phyloP scores from a whole-genome alignment of 2,797 vertebrate genomes.

The Melanotaenia boesemani region DNA sequence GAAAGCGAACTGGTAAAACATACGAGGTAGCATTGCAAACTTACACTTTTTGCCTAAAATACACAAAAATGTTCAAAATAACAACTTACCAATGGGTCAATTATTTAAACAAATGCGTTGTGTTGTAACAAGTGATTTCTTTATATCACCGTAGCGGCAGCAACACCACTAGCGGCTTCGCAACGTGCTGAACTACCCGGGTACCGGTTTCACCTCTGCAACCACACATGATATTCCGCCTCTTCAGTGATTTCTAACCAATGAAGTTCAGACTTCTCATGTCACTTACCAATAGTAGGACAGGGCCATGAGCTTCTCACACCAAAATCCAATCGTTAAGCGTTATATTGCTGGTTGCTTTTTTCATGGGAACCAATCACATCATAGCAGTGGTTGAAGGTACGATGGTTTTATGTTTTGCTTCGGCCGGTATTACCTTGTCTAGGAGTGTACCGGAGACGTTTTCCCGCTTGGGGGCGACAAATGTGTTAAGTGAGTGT shows the following conservation, averaged over 20 bases:
- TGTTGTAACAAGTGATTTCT: slow-evolving; percentile 45
- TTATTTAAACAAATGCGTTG: slow-evolving; percentile 37
- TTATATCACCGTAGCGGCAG: slow-evolving; percentile 42
- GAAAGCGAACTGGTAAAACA: slow-evolving; percentile 15
- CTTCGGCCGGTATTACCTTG: slow-evolving; percentile 13
- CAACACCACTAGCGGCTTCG: slow-evolving; percentile 52
- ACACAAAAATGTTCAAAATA: rapidly evolving
- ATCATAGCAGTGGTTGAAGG: background rate
- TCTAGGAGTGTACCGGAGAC: background rate
- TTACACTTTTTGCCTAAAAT: rapidly evolving
- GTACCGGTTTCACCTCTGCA: slow-evolving; percentile 66
- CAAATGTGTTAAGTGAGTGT: slow-evolving; percentile 7
- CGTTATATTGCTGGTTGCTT: background rate
- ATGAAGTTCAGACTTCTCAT: slow-evolving; percentile 11
- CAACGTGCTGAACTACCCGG: slow-evolving; percentile 71
- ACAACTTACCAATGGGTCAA: slow-evolving; percentile 65
- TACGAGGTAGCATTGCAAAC: rapidly evolving
- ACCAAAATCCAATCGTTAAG: slow-evolving; percentile 44
- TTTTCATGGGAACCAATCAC: slow-evolving; percentile 14
- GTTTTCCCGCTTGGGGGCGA: slow-evolving; percentile 65
- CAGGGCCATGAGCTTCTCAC: rapidly evolving
- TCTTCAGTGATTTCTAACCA: slow-evolving; percentile 18
- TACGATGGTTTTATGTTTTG: slow-evolving; percentile 17
- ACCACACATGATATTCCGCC: slow-evolving; percentile 39
- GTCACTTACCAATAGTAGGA: slow-evolving; percentile 49